phyloP scores from a whole-genome alignment of 2,113 vertebrate genomes.

The Gymnarchus niloticus region DNA sequence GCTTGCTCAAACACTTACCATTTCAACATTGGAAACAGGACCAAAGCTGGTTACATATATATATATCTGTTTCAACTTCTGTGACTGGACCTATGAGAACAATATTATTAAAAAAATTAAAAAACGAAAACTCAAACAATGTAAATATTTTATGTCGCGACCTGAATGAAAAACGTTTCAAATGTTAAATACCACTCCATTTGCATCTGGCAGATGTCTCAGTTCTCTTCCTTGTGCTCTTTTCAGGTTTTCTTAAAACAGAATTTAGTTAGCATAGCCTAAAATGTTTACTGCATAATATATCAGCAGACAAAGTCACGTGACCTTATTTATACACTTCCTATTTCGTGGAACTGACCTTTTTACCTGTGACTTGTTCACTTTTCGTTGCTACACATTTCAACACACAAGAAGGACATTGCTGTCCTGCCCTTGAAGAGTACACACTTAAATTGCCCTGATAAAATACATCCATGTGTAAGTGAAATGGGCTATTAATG shows the following conservation, averaged over 20 bases:
- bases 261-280: not conserved
- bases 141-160: too few relatives aligned
- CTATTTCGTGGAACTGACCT: not conserved
- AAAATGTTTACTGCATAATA: not conserved
- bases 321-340: not conserved
- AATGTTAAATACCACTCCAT: not conserved
- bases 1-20: not conserved
- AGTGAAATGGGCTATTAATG: not conserved
- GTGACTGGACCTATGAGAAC: slow-evolving; percentile 2
- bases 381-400: not conserved
- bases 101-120: too few relatives aligned
- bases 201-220: not conserved
- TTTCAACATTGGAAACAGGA: not conserved
- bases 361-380: not conserved
- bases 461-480: too few relatives aligned
- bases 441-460: not conserved
- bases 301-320: not conserved
- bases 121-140: too few relatives aligned
- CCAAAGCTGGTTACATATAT: slow-evolving; percentile 9
- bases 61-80: slow-evolving; percentile 6
- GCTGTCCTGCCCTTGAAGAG: not conserved
- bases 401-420: not conserved
- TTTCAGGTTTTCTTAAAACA: not conserved
- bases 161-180: too few relatives aligned
- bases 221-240: not conserved